Evolutionary conservation across 2,797 vertebrate genomes (phyloP), one percentile per base, ranked within the genome.

Genomic region (Periparus ater): DNA sequence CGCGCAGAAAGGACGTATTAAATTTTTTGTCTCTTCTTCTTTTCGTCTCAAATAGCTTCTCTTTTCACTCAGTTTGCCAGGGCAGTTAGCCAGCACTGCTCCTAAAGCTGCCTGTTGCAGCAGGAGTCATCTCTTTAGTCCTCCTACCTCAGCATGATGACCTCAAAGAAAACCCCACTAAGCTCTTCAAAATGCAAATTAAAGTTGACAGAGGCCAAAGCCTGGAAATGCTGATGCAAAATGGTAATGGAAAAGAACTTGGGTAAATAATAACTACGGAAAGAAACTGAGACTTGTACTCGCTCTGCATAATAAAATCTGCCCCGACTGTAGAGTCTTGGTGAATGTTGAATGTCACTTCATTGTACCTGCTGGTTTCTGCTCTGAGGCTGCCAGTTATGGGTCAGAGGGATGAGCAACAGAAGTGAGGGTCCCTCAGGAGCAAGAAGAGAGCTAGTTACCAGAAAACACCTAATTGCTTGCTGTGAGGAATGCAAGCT

Each of bases 101-200:
- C 48, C 62, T 55, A 47, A 77, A 54, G 55, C 47, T 91, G 75
- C 42, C 44, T 67, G 32, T 38, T 86, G 68, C 45, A 88, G 51
- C 38, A 82, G 60, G 50, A 87, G 11, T 67, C 61, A 6, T 45
- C 44, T 93, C 55, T 92, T 30, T n/a, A 40, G 45, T 54, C 66
- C 42, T 83, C 47, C 7, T 17, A 45, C 29, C 51, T 53, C 73
- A 93, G 9, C 66, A 94, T 23, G 78, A 84, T 3, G 16, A 8
- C 47, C 73, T 86, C 54, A 34, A 82, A 51, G 45, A 44, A 27
- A 95, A 62, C 51, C 19, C n/a, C 30, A 29, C 7, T 61, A 58
- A 90, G 48, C 42, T 92, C 91, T 94, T 95, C 42, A 94, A 96
- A 97, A 65, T 83, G 60, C 78, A 75, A 86, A 96, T 95, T 89